These are phyloP conservation scores for Mythimna lalbum DNA, from an alignment of 2,888 invertebrate species.

Conservation along the genomic window DNA sequence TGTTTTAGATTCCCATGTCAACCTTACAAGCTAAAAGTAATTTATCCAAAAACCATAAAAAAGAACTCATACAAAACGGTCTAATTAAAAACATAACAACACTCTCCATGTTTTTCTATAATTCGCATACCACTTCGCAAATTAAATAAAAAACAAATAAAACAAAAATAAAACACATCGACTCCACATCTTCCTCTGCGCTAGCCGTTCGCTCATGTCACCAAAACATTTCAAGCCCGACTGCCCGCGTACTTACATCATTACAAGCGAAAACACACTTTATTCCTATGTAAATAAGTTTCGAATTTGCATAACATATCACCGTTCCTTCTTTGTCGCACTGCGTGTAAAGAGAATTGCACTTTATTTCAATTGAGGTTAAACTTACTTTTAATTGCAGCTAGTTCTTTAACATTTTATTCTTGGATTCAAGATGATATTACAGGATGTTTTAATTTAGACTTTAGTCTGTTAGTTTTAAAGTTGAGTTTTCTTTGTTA, in stretches of 20 bases:
- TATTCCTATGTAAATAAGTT: constrained; percentile 59
- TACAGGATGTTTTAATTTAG: constrained; percentile 50
- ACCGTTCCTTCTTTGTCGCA: constrained; percentile 49
- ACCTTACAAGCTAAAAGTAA: too few species aligned
- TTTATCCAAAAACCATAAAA: too few species aligned
- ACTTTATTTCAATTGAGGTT: constrained; percentile 48
- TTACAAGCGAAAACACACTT: constrained; percentile 50
- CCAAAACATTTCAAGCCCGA: constrained; percentile 89
- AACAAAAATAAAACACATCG: constrained; percentile 41
- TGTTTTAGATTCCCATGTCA: too few species aligned
- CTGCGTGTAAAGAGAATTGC: constrained; percentile 32
- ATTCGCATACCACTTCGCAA: constrained; percentile 73
- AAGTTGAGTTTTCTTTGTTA: constrained; percentile 63
- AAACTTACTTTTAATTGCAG: constrained; percentile 62
- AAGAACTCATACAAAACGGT: neutral
- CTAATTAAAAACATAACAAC: neutral
- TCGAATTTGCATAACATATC: constrained; percentile 71
- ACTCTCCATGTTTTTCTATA: constrained; percentile 81
- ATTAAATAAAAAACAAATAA: constrained; percentile 65
- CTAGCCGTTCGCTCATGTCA: constrained; percentile 86
- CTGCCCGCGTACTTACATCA: constrained; percentile 75
- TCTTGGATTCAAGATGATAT: constrained; percentile 69
- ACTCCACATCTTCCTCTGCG: constrained; percentile 73
- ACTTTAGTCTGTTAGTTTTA: constrained; percentile 42
- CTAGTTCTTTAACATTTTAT: constrained; percentile 66